A percentile compares a stretch with the other conserved stretches of the same genome.
These are phyloP conservation scores for Siniperca knerii DNA, from an alignment of 2,113 vertebrate genomes.

Conservation along the genomic window DNA sequence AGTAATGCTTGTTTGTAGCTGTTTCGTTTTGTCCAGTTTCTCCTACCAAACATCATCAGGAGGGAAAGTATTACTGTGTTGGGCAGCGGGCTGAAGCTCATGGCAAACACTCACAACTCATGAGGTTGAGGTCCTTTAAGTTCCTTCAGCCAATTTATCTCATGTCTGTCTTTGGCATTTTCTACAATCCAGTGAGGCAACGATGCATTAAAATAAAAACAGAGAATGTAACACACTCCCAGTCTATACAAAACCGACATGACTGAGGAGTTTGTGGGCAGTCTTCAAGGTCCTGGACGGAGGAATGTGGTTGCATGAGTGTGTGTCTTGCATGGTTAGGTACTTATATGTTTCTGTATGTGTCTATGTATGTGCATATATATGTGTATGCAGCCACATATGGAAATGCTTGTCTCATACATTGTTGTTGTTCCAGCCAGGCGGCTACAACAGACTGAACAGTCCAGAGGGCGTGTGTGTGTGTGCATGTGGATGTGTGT, in stretches of 20 bases:
- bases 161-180: constrained; percentile 17
- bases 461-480: constrained; percentile 42
- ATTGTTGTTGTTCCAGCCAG: constrained; percentile 81
- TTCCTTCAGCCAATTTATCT: constrained; percentile 11
- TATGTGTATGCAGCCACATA: constrained; percentile 74
- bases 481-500: not conserved
- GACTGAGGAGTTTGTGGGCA: constrained; percentile 61
- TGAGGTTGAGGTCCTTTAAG: constrained; percentile 15
- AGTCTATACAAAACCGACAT: constrained; percentile 46
- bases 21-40: constrained; percentile 8
- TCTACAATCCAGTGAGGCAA: constrained; percentile 30
- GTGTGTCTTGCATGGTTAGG: constrained; percentile 55
- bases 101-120: not conserved
- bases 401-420: constrained; percentile 82
- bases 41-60: not conserved
- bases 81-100: not conserved
- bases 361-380: constrained; percentile 42
- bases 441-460: constrained; percentile 62
- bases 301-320: constrained; percentile 61
- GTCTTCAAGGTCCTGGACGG: constrained; percentile 58
- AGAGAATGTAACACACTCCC: constrained; percentile 51
- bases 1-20: not conserved
- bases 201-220: constrained; percentile 47
- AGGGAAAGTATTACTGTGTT: not conserved
- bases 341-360: constrained; percentile 46